phyloP scores from a whole-genome alignment of 2,113 vertebrate genomes.

The Proteles cristata region DNA sequence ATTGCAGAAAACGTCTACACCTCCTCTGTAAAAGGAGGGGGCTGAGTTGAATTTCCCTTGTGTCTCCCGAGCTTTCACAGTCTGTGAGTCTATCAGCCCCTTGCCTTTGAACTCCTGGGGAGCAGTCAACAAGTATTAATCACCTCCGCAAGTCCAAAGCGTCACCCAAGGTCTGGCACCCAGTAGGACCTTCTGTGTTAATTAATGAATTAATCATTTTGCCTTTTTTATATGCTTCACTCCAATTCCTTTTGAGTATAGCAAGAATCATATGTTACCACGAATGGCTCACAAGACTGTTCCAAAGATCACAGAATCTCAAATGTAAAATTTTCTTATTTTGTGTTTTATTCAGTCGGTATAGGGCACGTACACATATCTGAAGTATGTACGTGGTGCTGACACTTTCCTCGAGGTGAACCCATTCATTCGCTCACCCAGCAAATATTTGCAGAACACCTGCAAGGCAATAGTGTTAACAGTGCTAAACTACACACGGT shows the following conservation, averaged over 20 bases:
- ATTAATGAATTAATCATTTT: neutral
- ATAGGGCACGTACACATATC: rapidly evolving
- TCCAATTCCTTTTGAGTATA: neutral
- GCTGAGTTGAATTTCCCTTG: neutral
- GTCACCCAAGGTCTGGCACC: neutral
- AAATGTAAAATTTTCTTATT: neutral
- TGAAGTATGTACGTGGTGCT: no score
- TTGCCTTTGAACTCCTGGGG: neutral
- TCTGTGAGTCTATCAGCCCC: neutral
- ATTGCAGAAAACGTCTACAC: neutral
- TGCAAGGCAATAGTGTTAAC: neutral
- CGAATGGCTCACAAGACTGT: neutral
- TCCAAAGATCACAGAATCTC: neutral
- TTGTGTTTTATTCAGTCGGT: neutral
- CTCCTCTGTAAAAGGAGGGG: neutral
- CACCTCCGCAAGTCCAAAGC: neutral
- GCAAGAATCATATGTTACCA: neutral
- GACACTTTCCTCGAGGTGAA: neutral
- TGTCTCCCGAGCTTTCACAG: neutral
- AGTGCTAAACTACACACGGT: neutral
- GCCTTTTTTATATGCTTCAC: neutral
- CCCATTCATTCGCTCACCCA: neutral
- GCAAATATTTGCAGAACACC: neutral
- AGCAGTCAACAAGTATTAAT: neutral
- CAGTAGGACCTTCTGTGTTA: neutral